Conservation (phyloP, 1,140 invertebrate species). For the Limonius californicus region DNA sequence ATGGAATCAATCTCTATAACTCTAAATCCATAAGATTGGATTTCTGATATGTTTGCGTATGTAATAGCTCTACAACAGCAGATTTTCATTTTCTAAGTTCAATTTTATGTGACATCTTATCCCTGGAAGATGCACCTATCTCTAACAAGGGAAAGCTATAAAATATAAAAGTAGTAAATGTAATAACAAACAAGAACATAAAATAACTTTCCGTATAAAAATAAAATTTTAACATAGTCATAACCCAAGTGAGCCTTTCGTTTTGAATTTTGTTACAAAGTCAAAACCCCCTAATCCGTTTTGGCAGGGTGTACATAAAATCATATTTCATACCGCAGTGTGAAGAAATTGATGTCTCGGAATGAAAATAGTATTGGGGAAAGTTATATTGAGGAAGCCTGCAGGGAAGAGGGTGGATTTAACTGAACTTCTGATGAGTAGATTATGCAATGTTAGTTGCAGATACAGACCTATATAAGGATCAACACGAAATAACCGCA, state of each 20-base stretch:
- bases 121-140: background rate
- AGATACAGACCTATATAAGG: too few species aligned
- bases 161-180: background rate
- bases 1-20: too few species aligned
- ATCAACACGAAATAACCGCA: too few species aligned
- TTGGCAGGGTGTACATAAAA: constrained; percentile 18
- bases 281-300: background rate
- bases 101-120: background rate
- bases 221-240: background rate
- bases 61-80: too few species aligned
- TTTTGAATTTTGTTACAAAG: constrained; percentile 13
- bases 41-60: too few species aligned
- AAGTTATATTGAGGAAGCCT: constrained; percentile 20
- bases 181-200: constrained; percentile 5
- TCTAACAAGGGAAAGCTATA: background rate
- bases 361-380: constrained; percentile 24
- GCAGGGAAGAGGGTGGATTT: constrained; percentile 6
- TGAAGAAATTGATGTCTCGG: constrained; percentile 24
- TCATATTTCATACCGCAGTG: constrained; percentile 20
- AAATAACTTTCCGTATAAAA: constrained; percentile 2
- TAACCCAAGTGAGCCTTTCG: background rate
- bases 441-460: too few species aligned
- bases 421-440: too few species aligned
- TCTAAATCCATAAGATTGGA: too few species aligned
- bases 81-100: background rate